Evolutionary conservation across 2,113 vertebrate genomes (phyloP).

Genomic region (Xenopus laevis): DNA sequence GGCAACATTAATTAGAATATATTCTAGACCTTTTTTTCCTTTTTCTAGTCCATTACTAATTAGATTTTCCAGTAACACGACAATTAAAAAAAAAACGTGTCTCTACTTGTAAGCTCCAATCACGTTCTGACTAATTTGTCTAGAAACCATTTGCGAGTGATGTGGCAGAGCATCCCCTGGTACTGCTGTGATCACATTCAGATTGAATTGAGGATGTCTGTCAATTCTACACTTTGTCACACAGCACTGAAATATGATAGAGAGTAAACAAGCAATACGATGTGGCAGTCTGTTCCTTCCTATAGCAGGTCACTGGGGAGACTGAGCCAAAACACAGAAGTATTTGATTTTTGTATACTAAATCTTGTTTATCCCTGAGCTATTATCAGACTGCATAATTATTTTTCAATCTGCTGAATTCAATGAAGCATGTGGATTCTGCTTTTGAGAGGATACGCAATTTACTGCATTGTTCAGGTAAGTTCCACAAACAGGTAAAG

Average conservation of each 20-base stretch:
- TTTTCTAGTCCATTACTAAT: too few species aligned
- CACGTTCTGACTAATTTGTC: background rate
- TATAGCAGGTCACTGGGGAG: background rate
- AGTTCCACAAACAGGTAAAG: too few species aligned
- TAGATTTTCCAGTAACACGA: too few species aligned
- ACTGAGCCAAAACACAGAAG: background rate
- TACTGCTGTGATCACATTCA: background rate
- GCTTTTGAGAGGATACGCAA: too few species aligned
- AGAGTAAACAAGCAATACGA: background rate
- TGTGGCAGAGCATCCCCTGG: conserved; percentile 13
- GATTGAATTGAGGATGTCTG: conserved; percentile 1
- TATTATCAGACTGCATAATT: background rate
- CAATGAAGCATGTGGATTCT: too few species aligned
- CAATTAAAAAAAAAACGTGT: background rate
- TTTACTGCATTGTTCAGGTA: too few species aligned
- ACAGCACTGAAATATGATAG: conserved; percentile 18
- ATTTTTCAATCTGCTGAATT: too few species aligned
- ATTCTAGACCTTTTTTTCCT: too few species aligned
- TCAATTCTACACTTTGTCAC: background rate
- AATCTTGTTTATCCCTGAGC: background rate
- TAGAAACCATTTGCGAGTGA: background rate
- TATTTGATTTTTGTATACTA: background rate
- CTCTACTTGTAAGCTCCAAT: background rate
- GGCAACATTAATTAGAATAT: too few species aligned
- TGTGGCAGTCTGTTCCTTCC: background rate